Evolutionary conservation across 2,797 vertebrate genomes (phyloP), one percentile per base, ranked within the genome.

Genomic region (Chelmon rostratus): DNA sequence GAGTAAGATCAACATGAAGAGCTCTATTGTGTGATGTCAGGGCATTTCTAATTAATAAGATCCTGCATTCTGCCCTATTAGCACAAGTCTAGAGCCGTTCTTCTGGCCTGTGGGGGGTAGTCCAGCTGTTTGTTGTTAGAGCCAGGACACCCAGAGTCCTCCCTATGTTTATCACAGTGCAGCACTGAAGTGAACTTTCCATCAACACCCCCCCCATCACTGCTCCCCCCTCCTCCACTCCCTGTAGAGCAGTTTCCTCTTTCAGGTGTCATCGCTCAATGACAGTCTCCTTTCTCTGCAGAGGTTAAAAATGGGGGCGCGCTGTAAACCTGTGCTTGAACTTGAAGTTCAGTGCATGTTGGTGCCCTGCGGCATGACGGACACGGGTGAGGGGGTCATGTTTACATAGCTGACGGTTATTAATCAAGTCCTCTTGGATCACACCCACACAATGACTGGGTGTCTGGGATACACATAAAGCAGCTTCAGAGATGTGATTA

Each of bases 91-190:
- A n/a, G 59, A 83, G 80, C 57, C 18, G 38, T 73, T 81, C 69
- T 76, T 71, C 57, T 4, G 81, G 78, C 76, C 69, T 76, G 71
- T 67, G 67, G 46, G 72, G 28, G 86, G 81, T 71, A 74, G 62
- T 78, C 69, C 82, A 94, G 93, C 89, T 94, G 93, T 89, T 93
- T 93, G 83, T 84, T 90, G 88, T 93, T 95, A 92, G 61, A 86
- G 84, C 40, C 67, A 82, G 84, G 92, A 77, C 91, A 92, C 89
- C 83, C 83, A 78, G 85, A 79, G 79, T 75, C 86, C 90, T 93
- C 92, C 85, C 91, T 89, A 86, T 94, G 91, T 95, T 95, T 93
- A 95, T 92, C 91, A 88, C 79, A 92, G 86, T 25, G 79, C 50
- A 25, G 50, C 8, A 54, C 69, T 86, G 73, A 90, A 85, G 87